phyloP scores from a whole-genome alignment of 35 echinoderm and acorn worm genomes.

The Ptychodera flava region DNA sequence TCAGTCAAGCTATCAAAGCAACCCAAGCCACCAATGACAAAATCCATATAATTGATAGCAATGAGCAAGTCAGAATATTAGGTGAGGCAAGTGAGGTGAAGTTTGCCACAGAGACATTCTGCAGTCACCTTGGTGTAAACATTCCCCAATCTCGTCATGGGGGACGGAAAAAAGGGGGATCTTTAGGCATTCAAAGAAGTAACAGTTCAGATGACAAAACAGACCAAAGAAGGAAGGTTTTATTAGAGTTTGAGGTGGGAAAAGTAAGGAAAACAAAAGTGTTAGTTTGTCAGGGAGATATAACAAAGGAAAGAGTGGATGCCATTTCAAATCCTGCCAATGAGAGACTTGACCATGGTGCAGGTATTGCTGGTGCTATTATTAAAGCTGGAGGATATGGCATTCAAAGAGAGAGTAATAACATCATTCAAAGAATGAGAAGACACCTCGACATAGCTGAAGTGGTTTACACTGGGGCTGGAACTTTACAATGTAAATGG shows the following conservation, averaged over 20 bases:
- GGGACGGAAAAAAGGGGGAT: not conserved
- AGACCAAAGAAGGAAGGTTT: not conserved
- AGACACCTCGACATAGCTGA: not conserved
- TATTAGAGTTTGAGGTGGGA: not conserved
- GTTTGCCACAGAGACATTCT: not conserved
- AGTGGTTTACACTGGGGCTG: not conserved
- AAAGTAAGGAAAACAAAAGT: too few relatives aligned
- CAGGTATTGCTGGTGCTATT: not conserved
- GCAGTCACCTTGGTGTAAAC: not conserved
- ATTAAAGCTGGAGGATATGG: not conserved
- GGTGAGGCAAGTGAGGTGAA: not conserved
- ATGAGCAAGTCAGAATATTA: not conserved
- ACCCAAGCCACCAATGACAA: not conserved
- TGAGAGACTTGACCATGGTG: not conserved
- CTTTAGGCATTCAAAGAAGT: not conserved
- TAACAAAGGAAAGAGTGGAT: not conserved
- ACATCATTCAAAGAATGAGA: not conserved
- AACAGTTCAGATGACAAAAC: not conserved
- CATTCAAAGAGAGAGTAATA: not conserved
- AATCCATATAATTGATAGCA: not conserved
- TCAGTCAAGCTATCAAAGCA: not conserved
- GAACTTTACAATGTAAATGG: not conserved
- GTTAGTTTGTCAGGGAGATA: not conserved
- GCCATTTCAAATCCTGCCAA: not conserved
- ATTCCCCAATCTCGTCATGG: not conserved